Percentiles rank a stretch among this genome's conserved stretches.
These are phyloP conservation scores for Bradypodion pumilum DNA, from an alignment of 2,797 vertebrate genomes.

Conservation along the genomic window DNA sequence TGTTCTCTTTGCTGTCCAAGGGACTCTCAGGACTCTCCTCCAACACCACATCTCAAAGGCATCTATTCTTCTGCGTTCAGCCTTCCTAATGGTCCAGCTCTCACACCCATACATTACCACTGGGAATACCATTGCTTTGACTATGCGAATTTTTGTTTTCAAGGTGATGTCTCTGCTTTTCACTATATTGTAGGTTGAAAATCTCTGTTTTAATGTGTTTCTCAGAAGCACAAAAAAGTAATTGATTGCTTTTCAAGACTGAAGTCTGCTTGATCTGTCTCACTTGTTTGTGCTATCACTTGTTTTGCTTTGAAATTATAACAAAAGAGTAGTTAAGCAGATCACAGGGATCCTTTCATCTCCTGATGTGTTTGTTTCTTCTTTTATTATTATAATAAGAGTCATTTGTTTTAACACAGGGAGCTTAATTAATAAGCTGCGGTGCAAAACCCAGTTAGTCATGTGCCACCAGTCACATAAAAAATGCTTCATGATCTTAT, in stretches of 20 bases:
- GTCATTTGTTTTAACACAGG: slow-evolving; percentile 15
- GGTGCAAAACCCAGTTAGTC: accelerated
- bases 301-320: slow-evolving; percentile 25
- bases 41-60: too few species aligned
- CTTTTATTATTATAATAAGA: slow-evolving; percentile 28
- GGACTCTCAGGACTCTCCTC: too few species aligned
- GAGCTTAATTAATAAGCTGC: slow-evolving; percentile 42
- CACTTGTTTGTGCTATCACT: slow-evolving; percentile 19
- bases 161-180: too few species aligned
- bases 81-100: too few species aligned
- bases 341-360: slow-evolving; percentile 46
- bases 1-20: too few species aligned
- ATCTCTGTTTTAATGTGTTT: too few species aligned
- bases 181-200: too few species aligned
- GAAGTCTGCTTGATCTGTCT: slow-evolving; percentile 40
- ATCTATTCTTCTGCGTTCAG: too few species aligned
- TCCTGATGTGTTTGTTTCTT: slow-evolving; percentile 43
- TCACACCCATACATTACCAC: too few species aligned
- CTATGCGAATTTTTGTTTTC: too few species aligned
- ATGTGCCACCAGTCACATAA: accelerated
- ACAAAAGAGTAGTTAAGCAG: slow-evolving; percentile 27
- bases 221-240: background rate
- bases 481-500: background rate
- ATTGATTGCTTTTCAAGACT: background rate
- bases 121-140: too few species aligned